Evolutionary conservation across 2,113 vertebrate species (phyloP).

Genomic region (Phasianus colchicus): DNA sequence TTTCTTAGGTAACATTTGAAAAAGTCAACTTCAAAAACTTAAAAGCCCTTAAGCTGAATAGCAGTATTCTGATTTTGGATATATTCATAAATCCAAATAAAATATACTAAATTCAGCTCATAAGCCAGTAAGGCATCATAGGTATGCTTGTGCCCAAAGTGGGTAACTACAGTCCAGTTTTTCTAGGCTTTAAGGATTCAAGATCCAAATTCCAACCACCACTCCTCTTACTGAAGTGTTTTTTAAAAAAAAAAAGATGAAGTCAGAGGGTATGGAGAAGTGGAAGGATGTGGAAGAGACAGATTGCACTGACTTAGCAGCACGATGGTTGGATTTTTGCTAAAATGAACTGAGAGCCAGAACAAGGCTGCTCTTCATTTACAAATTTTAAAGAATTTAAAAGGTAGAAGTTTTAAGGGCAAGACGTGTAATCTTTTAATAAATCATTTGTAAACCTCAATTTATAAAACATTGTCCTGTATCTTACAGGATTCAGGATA

Average conservation of each 20-base stretch:
- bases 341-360: not conserved
- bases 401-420: not conserved
- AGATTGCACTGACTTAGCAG: not conserved
- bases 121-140: not conserved
- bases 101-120: not conserved
- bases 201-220: not conserved
- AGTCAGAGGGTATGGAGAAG: rapidly evolving
- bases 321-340: not conserved
- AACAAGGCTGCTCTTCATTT: not conserved
- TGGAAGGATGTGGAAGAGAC: not conserved
- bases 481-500: not conserved
- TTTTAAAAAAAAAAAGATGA: not conserved
- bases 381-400: not conserved
- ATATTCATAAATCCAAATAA: not conserved
- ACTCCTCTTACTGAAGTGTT: not conserved
- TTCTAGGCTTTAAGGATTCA: not conserved
- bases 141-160: not conserved
- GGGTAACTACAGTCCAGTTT: not conserved
- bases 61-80: not conserved
- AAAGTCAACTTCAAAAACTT: not conserved
- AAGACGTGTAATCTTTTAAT: not conserved
- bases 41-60: not conserved
- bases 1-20: not conserved
- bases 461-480: not conserved
- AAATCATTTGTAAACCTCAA: not conserved